Conservation (phyloP, 2,113 vertebrate species). For the Callorhinus ursinus region DNA sequence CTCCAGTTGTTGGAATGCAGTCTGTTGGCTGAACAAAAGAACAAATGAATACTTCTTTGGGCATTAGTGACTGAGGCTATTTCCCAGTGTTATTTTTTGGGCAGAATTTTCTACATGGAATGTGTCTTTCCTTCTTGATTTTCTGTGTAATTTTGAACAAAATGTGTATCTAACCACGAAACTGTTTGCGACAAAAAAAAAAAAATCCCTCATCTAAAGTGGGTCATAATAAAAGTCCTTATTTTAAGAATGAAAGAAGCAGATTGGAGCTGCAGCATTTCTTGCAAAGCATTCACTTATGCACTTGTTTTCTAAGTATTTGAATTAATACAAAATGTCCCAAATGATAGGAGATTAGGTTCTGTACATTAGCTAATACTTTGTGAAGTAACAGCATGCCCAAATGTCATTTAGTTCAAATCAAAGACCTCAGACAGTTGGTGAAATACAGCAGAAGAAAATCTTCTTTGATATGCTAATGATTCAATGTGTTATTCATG, state of each 20-base stretch:
- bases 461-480: constrained; percentile 78
- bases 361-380: constrained; percentile 56
- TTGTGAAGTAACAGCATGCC: constrained; percentile 42
- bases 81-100: constrained; percentile 46
- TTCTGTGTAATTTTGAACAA: constrained; percentile 76
- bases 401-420: constrained; percentile 53
- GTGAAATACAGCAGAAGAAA: constrained; percentile 26
- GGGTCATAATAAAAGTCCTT: constrained; percentile 41
- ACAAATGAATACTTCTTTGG: neutral
- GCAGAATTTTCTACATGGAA: constrained; percentile 25
- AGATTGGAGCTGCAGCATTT: neutral
- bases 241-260: constrained; percentile 32
- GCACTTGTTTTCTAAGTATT: neutral
- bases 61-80: neutral
- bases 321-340: constrained; percentile 65
- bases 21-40: neutral
- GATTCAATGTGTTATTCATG: constrained; percentile 63
- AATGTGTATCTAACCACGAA: constrained; percentile 68
- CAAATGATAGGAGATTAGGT: constrained; percentile 51
- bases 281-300: neutral
- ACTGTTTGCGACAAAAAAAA: constrained; percentile 72
- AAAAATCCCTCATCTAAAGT: neutral
- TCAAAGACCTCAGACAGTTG: constrained; percentile 64
- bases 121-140: constrained; percentile 49
- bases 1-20: neutral